phyloP scores from a whole-genome alignment of 2,113 vertebrate genomes.

The Anas platyrhynchos region DNA sequence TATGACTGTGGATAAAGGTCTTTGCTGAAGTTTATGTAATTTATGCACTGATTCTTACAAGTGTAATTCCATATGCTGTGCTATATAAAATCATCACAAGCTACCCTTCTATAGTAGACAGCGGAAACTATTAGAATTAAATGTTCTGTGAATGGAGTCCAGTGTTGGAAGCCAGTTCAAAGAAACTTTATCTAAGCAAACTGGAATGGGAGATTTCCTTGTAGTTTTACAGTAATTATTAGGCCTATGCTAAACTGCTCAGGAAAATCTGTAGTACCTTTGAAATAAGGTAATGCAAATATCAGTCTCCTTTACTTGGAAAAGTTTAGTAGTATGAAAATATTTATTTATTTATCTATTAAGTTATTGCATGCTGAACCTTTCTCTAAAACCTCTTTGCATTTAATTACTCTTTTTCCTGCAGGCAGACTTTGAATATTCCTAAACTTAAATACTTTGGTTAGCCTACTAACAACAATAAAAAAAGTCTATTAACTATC shows the following conservation, averaged over 20 bases:
- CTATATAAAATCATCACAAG: not conserved
- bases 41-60: constrained; percentile 30
- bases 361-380: not conserved
- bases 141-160: not conserved
- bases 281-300: constrained; percentile 47
- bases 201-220: constrained; percentile 48
- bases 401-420: constrained; percentile 36
- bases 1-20: not conserved
- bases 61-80: constrained; percentile 19
- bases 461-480: not conserved
- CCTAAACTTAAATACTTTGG: not conserved
- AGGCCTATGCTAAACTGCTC: not conserved
- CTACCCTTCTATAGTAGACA: not conserved
- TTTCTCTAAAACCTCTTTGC: constrained; percentile 37
- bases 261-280: constrained; percentile 7
- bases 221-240: constrained; percentile 46
- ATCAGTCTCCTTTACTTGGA: not conserved
- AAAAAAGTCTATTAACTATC: not conserved
- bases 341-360: not conserved
- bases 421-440: not conserved
- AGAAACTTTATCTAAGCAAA: constrained; percentile 58
- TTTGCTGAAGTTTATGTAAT: not conserved
- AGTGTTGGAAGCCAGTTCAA: constrained; percentile 55
- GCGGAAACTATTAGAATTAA: constrained; percentile 25
- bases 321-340: constrained; percentile 16